Conservation (phyloP, 2,113 vertebrate genomes). For the Phrynosoma platyrhinos region DNA sequence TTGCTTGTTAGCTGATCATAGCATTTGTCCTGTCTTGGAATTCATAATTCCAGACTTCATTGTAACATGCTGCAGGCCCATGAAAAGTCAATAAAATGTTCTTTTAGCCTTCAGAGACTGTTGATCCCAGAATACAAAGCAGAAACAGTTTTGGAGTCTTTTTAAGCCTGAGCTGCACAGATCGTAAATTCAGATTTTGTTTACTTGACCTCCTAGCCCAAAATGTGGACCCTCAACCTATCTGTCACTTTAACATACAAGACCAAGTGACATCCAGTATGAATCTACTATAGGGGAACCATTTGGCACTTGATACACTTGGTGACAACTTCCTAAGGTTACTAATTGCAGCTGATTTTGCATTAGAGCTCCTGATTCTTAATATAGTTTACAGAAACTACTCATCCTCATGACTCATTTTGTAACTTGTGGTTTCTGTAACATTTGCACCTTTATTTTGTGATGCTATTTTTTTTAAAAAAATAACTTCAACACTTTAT, state of each 20-base stretch:
- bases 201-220: background rate
- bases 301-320: background rate
- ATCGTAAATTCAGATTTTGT: background rate
- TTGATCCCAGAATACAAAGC: background rate
- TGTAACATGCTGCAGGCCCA: background rate
- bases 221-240: background rate
- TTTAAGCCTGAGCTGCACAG: background rate
- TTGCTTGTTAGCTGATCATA: background rate
- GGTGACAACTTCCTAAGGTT: background rate
- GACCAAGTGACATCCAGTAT: background rate
- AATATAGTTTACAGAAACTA: background rate
- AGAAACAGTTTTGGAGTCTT: background rate
- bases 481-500: background rate
- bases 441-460: background rate
- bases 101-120: background rate
- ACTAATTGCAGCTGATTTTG: slow-evolving; percentile 4
- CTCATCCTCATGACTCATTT: background rate
- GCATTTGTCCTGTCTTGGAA: background rate
- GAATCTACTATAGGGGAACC: background rate
- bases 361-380: background rate
- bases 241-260: background rate
- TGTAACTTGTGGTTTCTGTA: background rate
- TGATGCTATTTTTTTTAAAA: background rate
- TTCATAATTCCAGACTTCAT: background rate
- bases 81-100: background rate